Evolutionary conservation across 2,113 vertebrate genomes (phyloP), one percentile per base, ranked within the genome.

Genomic region (Cheirogaleus medius): DNA sequence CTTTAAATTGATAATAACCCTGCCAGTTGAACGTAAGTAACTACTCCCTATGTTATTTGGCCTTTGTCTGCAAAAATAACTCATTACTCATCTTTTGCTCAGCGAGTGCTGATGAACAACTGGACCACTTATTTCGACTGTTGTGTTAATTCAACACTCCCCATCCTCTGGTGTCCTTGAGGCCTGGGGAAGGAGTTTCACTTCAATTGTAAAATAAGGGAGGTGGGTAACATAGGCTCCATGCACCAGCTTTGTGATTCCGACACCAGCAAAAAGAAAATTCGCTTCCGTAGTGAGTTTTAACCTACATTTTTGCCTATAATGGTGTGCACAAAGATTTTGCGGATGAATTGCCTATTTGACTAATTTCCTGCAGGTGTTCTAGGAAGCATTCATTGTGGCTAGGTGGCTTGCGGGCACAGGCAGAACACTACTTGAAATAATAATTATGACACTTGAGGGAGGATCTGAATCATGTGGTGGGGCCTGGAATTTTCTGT

Each of bases 1-100:
- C 73, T 95, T 97, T 88, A 97, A 83, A 90, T 97, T 56, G 95
- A 90, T 97, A 96, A 95, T 96, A 84, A 96, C 66, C 88, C 87
- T 58, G 49, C 47, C 64, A 78, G 82, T 37, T 25, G 44, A 95
- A 78, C 34, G 6, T 52, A 94, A 91, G 49, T 77, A 91, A 86
- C 64, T n/a, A 7, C 39, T 58, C 11, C 18, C 2, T 86, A 47
- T 3, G 12, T 86, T 92, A 83, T 86, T 92, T 86, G 42, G 85
- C 64, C 56, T 93, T 87, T 90, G 68, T 93, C 85, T 91, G 76
- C 15, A 68, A 83, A 86, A 78, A 73, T 37, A 71, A 71, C 56
- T 81, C 80, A 66, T 89, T 95, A 27, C 18, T n/a, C 39, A n/a
- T 52, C 6, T 60, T 92, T 56, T 42, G 69, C 18, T 47, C 60